Conservation (phyloP, 2,797 vertebrate genomes). For the Parambassis ranga region DNA sequence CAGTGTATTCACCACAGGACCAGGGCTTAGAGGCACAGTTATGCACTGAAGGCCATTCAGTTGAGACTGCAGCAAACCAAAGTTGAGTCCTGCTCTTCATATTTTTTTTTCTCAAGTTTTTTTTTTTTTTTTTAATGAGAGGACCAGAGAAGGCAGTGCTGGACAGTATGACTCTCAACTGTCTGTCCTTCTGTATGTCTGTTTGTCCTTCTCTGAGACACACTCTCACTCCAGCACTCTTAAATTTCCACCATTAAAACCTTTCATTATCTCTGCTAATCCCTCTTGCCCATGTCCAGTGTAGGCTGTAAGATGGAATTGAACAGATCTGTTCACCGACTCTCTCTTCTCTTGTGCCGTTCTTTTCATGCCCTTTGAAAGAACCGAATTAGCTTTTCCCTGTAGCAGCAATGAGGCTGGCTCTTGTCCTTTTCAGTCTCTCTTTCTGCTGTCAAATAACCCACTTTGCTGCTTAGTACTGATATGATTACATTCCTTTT, state of each 20-base stretch:
- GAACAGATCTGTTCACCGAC: slow-evolving; percentile 60
- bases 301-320: slow-evolving; percentile 53
- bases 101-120: slow-evolving; percentile 23
- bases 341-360: slow-evolving; percentile 49
- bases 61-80: slow-evolving; percentile 36
- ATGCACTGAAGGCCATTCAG: slow-evolving; percentile 46
- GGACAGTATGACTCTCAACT: slow-evolving; percentile 3
- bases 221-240: slow-evolving; percentile 23
- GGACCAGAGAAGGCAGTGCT: slow-evolving; percentile 14
- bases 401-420: slow-evolving; percentile 59
- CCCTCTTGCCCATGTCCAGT: slow-evolving; percentile 57
- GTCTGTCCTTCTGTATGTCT: slow-evolving; percentile 17
- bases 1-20: slow-evolving; percentile 42
- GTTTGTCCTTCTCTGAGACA: slow-evolving; percentile 26
- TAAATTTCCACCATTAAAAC: slow-evolving; percentile 56
- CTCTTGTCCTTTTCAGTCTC: slow-evolving; percentile 69
- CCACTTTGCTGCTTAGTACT: slow-evolving; percentile 70
- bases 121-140: slow-evolving; percentile 54
- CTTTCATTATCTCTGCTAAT: slow-evolving; percentile 69
- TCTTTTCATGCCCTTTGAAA: slow-evolving; percentile 70
- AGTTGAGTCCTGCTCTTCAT: slow-evolving; percentile 20
- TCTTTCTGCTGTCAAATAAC: slow-evolving; percentile 73
- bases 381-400: slow-evolving; percentile 64
- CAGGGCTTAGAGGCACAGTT: slow-evolving; percentile 28
- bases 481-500: slow-evolving; percentile 73